Percentiles rank a stretch among this genome's conserved stretches.
Conservation (phyloP, 2,888 invertebrate genomes). For the Clostera curtula region DNA sequence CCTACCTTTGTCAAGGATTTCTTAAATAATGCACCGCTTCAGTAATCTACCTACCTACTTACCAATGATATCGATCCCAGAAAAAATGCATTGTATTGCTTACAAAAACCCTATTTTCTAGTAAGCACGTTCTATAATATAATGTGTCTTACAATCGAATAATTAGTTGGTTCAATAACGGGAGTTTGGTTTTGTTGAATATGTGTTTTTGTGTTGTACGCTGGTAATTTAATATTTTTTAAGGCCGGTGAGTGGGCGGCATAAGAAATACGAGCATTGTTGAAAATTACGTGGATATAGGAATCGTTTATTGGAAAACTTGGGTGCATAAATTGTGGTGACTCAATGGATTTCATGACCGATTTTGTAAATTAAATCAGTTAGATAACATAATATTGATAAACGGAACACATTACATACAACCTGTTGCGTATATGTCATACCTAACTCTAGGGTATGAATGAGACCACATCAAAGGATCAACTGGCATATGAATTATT, state of each 20-base stretch:
- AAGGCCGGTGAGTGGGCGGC: constrained; percentile 43
- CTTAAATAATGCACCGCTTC: too few relatives aligned
- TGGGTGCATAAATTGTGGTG: constrained; percentile 7
- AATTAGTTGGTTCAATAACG: constrained; percentile 68
- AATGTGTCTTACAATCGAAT: constrained; percentile 63
- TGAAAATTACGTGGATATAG: constrained; percentile 34
- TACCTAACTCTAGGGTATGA: too few relatives aligned
- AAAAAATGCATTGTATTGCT: constrained; percentile 52
- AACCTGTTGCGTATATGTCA: too few relatives aligned
- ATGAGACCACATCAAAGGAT: too few relatives aligned
- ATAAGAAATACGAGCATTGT: constrained; percentile 44
- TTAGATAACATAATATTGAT: too few relatives aligned
- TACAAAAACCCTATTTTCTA: constrained; percentile 65
- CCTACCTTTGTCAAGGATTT: too few relatives aligned
- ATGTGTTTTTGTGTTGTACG: constrained; percentile 52
- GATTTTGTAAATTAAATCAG: too few relatives aligned
- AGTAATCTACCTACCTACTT: constrained; percentile 49
- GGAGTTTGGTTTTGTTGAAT: constrained; percentile 47
- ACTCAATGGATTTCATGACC: too few relatives aligned
- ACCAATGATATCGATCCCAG: constrained; percentile 54
- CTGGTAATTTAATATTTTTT: constrained; percentile 72
- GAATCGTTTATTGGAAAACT: constrained; percentile 15
- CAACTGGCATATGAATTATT: too few relatives aligned
- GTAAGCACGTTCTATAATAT: constrained; percentile 59
- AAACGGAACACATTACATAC: too few relatives aligned